These are phyloP conservation scores for Tonatia bakeri DNA, from an alignment of 2,113 vertebrate species.

Conservation along the genomic window DNA sequence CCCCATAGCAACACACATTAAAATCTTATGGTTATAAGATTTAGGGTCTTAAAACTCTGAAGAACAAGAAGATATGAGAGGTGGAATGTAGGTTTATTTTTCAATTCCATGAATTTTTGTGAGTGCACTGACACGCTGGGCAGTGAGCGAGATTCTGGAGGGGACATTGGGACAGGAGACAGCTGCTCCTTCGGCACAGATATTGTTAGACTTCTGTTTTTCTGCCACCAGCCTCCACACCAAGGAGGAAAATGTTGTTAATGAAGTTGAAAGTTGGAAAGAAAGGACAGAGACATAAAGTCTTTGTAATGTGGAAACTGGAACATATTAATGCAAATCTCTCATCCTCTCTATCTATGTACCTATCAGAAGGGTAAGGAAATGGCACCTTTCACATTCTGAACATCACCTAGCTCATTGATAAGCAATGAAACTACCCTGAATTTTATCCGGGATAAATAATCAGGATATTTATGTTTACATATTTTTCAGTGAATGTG, in stretches of 20 bases:
- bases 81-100: not conserved
- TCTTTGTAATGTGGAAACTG: not conserved
- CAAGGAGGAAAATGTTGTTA: not conserved
- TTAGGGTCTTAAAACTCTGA: not conserved
- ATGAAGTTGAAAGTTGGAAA: not conserved
- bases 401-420: not conserved
- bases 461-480: not conserved
- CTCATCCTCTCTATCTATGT: not conserved
- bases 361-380: not conserved
- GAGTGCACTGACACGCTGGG: not conserved
- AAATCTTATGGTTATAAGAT: not conserved
- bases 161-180: not conserved
- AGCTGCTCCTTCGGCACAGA: not conserved
- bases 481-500: not conserved
- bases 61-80: not conserved
- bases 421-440: not conserved
- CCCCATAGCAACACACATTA: not conserved
- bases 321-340: not conserved
- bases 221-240: not conserved
- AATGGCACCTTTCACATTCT: not conserved
- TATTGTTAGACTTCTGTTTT: not conserved
- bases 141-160: not conserved
- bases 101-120: not conserved
- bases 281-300: not conserved
- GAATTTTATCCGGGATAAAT: not conserved